Base-by-base conservation (phyloP, 2,113 vertebrate genomes). In the Hippotragus niger region DNA sequence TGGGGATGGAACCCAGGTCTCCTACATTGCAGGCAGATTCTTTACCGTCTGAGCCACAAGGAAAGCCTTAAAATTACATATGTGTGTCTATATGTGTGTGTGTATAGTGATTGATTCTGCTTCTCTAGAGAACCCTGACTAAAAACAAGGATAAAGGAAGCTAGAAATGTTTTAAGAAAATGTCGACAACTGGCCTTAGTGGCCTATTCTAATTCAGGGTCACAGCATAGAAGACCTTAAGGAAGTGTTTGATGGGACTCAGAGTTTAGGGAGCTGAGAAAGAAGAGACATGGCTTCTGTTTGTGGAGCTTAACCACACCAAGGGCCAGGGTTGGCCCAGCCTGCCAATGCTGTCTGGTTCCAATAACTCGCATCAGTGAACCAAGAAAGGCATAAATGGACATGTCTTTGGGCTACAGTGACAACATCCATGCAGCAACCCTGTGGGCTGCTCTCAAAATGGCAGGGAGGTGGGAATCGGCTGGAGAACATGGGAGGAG, bases 121-220 rank as follows among this genome's bases (percentile, higher is more conserved):
- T 89, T 90, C n/a, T 78, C 78, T 71, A 74, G 50, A 93, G 47
- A 87, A 53, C 57, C 6, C 52, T 88, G 45, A 81, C 80, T 57
- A 40, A 53, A 33, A 74, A 23, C 23, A 83, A 13, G 29, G 50
- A 84, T 47, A 71, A 64, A 93, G 21, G n/a, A 93, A 96, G 13
- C n/a, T 87, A 95, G 60, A 93, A 76, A 60, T 71, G 31, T 27
- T 64, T 90, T 45, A 76, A 89, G 27, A 71, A 80, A 50, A 50
- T 58, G 31, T 58, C 7, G 29, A 57, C 7, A 52, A 6, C n/a
- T 27, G 31, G 90, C 87, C 86, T 36, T 58, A 53, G 58, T 6
- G 60, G 76, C 52, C 43, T 53, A 33, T 62, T 92, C 31, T 45
- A 87, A 53, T 71, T 84, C 60, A 90, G 21, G 23, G 36, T 87